A percentile compares a stretch with the other conserved stretches of the same genome.
These are phyloP conservation scores for Siphamia tubifer DNA, from an alignment of 2,113 vertebrate species.

Conservation along the genomic window DNA sequence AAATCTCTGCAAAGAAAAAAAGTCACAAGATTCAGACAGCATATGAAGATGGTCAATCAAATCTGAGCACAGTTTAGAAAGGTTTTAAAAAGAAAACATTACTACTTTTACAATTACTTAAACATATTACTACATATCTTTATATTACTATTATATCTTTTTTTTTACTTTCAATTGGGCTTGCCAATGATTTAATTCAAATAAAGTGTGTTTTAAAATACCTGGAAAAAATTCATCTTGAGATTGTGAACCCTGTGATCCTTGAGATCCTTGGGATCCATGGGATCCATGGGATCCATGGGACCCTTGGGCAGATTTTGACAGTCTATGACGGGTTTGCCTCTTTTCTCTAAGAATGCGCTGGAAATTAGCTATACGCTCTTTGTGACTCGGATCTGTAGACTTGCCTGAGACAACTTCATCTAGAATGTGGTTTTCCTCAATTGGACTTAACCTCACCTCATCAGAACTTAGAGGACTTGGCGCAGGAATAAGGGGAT, in stretches of 20 bases:
- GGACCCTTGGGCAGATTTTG: conserved; percentile 84
- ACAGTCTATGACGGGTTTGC: conserved; percentile 84
- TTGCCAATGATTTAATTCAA: not conserved
- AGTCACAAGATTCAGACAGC: conserved; percentile 14
- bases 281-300: conserved; percentile 80
- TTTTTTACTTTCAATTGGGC: not conserved
- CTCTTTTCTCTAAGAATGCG: conserved; percentile 90
- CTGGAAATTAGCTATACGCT: conserved; percentile 93
- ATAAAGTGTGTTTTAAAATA: conserved; percentile 73
- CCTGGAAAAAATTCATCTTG: conserved; percentile 87
- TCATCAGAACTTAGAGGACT: conserved; percentile 24
- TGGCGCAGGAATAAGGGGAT: not conserved
- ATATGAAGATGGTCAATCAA: not conserved
- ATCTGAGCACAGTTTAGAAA: not conserved
- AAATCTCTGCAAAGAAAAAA: conserved; percentile 83
- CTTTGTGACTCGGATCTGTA: conserved; percentile 85
- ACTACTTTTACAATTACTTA: too few species aligned
- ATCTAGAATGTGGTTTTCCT: conserved; percentile 43
- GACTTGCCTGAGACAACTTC: conserved; percentile 24
- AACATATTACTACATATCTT: not conserved
- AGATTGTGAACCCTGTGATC: conserved; percentile 72
- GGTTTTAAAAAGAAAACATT: not conserved
- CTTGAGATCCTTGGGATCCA: conserved; percentile 83
- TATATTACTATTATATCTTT: not conserved
- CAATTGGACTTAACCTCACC: conserved; percentile 49